Conservation (phyloP, 2,797 vertebrate species). For the Chloroceryle inda region DNA sequence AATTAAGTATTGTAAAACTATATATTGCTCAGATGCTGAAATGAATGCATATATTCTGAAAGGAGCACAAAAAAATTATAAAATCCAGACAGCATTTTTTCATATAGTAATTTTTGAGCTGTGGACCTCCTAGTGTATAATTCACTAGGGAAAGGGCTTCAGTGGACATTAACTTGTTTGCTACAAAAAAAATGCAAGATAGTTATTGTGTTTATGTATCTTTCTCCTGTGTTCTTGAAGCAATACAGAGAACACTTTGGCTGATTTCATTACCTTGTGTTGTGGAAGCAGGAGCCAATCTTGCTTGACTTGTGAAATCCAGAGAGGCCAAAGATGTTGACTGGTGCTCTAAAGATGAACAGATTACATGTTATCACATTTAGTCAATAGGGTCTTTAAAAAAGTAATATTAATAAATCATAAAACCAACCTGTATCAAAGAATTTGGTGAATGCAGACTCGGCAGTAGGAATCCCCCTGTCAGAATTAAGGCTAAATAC, state of each 20-base stretch:
- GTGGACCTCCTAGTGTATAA: not conserved
- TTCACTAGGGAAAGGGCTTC: not conserved
- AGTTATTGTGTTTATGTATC: not conserved
- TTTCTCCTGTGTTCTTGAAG: not conserved
- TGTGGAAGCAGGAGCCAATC: not conserved
- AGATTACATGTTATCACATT: not conserved
- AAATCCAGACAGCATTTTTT: not conserved
- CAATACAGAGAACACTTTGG: not conserved
- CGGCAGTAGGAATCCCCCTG: not conserved
- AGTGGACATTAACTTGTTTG: not conserved
- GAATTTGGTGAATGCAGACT: not conserved
- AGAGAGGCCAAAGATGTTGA: not conserved
- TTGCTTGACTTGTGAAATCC: not conserved
- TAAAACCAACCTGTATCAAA: not conserved
- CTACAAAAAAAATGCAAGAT: not conserved
- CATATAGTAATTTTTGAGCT: not conserved
- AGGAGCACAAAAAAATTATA: not conserved
- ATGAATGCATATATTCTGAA: not conserved
- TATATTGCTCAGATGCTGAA: not conserved
- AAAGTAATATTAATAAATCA: not conserved
- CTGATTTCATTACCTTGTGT: constrained; percentile 25
- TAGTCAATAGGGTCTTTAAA: not conserved
- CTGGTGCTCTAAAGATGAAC: constrained; percentile 4
- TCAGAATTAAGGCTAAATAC: not conserved
- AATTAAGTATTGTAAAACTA: not conserved